Evolutionary conservation across 2,888 invertebrate genomes (phyloP).

Genomic region (Nemoura dubitans): DNA sequence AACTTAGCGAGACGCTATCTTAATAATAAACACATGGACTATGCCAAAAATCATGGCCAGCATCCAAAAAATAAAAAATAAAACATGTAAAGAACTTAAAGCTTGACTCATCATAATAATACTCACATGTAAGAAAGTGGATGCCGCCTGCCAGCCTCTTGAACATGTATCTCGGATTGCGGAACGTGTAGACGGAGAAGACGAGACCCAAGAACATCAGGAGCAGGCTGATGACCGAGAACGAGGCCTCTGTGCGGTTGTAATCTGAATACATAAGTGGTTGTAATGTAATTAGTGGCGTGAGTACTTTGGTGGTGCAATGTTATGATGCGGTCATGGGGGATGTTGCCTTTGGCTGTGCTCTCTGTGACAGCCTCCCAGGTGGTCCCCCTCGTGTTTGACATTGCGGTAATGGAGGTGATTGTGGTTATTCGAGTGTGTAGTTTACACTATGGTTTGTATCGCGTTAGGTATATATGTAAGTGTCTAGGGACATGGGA

Average conservation of each 20-base stretch:
- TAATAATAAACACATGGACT: neutral
- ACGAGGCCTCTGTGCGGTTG: constrained; percentile 83
- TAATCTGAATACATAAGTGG: constrained; percentile 77
- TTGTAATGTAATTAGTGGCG: too few species aligned
- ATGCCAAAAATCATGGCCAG: neutral
- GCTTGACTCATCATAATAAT: neutral
- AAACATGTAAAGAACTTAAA: too few species aligned
- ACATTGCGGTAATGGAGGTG: neutral
- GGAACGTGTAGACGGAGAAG: constrained; percentile 85
- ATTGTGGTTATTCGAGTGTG: neutral
- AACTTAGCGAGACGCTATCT: neutral
- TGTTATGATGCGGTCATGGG: too few species aligned
- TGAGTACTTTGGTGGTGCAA: too few species aligned
- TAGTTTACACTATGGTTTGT: too few species aligned
- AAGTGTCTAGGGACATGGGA: too few species aligned
- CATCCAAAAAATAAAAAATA: neutral
- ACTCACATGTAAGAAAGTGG: constrained; percentile 82
- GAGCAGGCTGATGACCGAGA: constrained; percentile 82
- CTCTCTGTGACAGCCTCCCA: neutral
- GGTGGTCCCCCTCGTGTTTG: neutral
- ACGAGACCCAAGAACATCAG: constrained; percentile 83
- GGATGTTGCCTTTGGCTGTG: neutral
- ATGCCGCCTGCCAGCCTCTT: constrained; percentile 86
- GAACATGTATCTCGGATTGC: constrained; percentile 87
- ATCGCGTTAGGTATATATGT: too few species aligned